These are phyloP conservation scores for Phyto melanocephala DNA, from an alignment of 2,888 invertebrate species.

Conservation along the genomic window DNA sequence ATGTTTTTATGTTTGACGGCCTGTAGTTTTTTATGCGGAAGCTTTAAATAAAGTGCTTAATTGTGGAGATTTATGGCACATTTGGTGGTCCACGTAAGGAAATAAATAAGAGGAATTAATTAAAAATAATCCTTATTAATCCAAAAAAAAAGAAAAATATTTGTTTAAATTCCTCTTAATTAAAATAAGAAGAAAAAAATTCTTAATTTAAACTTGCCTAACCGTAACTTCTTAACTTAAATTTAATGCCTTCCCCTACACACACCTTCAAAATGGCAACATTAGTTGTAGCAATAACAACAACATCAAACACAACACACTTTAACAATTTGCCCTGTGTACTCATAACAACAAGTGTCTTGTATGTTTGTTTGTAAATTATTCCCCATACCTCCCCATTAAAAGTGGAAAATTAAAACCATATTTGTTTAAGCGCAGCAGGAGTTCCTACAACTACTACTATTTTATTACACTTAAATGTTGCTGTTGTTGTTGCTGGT, in stretches of 20 bases:
- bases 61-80: conserved; percentile 36
- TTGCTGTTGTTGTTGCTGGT: not conserved
- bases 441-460: conserved; percentile 38
- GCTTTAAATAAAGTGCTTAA: conserved; percentile 17
- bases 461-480: conserved; percentile 13
- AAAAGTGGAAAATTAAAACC: conserved; percentile 43
- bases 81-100: conserved; percentile 9
- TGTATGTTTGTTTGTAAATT: not conserved
- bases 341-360: conserved; percentile 41
- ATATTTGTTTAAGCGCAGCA: conserved; percentile 52
- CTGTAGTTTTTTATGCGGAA: conserved; percentile 18
- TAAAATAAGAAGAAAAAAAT: no score
- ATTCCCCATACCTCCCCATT: not conserved
- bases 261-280: no score
- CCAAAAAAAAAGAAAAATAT: not conserved
- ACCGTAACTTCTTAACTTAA: no score
- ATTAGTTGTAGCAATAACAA: not conserved
- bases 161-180: no score
- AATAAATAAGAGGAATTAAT: not conserved
- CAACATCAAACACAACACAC: not conserved
- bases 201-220: no score
- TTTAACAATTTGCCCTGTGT: not conserved
- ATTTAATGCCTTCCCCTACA: no score
- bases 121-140: not conserved
- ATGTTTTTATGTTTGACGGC: not conserved